Percentiles rank a stretch among this genome's conserved stretches.
Conservation (phyloP, 2,888 invertebrate species). For the Lepeophtheirus nordmannii region DNA sequence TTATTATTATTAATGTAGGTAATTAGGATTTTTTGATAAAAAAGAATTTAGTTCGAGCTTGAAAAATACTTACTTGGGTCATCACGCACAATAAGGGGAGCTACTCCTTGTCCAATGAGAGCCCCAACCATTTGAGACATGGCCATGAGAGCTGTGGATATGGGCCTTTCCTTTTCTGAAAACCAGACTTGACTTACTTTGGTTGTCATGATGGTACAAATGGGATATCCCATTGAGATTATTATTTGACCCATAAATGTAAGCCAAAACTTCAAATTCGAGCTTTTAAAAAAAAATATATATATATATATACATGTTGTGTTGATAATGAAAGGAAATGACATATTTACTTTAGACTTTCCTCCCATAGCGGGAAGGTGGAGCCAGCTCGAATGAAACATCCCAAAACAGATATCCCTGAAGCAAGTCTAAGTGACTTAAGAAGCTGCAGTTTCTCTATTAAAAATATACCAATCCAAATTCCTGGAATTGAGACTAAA, state of each 20-base stretch:
- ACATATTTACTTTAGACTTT: neutral
- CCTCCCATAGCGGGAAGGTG: neutral
- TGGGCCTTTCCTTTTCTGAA: slow-evolving; percentile 12
- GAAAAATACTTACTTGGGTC: neutral
- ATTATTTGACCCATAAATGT: slow-evolving; percentile 15
- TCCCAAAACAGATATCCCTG: neutral
- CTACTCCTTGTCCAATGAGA: neutral
- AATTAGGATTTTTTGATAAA: neutral
- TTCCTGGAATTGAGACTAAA: neutral
- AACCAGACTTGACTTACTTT: slow-evolving; percentile 18
- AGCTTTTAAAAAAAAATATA: neutral
- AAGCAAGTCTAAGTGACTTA: neutral
- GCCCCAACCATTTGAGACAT: slow-evolving; percentile 10
- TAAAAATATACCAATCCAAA: neutral
- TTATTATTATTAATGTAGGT: too few relatives aligned
- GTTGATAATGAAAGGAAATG: neutral
- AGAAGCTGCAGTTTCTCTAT: slow-evolving; percentile 6
- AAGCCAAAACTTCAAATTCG: slow-evolving; percentile 4
- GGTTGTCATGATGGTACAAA: slow-evolving; percentile 7
- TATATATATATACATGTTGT: neutral
- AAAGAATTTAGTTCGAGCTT: neutral
- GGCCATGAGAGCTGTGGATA: slow-evolving; percentile 6
- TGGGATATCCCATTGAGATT: slow-evolving; percentile 11
- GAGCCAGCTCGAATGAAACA: neutral
- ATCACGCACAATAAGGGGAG: neutral